Evolutionary conservation across 1,140 invertebrate genomes (phyloP), one percentile per base, ranked within the genome.

Genomic region (Caerostris darwini): DNA sequence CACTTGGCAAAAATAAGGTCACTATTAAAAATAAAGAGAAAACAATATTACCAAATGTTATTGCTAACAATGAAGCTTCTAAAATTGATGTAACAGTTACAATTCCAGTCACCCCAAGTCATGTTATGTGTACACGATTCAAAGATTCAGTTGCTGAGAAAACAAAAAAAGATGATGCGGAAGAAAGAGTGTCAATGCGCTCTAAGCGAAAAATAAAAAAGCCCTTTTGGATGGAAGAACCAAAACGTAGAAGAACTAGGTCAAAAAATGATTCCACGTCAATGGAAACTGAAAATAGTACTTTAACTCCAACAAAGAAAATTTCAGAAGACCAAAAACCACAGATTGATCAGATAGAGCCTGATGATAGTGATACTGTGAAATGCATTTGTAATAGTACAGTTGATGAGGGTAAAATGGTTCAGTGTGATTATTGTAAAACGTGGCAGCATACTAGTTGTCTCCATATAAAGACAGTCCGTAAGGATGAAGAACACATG

Each of bases 391-490:
- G 92, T 34, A 64, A 94, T 34, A 94, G 92, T 67, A 94, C 92
- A 7, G 92, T 67, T 34, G 92, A 94, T 77, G 92, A 88, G 53
- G 92, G 92, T 19, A 94, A 94, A 82, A 94, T 94, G 92, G 92
- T 94, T 14, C 92, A 94, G 8, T 94, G 92, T 57, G 92, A 94
- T 82, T 94, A 85, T 82, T 94, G 92, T 64, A 94, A 94, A 82
- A 94, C 92, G 5, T 94, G 92, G 92, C 92, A 94, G 34, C 92
- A 94, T 56, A 89, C 85, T 58, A n/a, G 81, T 34, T 94, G 92
- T 17, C 71, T 94, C 7, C 61, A 94, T 57, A 94, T 94, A 17
- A 89, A 94, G 85, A 64, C 56, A 19, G 92, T 94, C n/a, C n/a
- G 54, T 34, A 54, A 77, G 56, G 92, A 94, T n/a, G 86, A 94